Evolutionary conservation across 2,888 invertebrate species (phyloP), one percentile per base, ranked within the genome.

Genomic region (Cremastinae sp.): DNA sequence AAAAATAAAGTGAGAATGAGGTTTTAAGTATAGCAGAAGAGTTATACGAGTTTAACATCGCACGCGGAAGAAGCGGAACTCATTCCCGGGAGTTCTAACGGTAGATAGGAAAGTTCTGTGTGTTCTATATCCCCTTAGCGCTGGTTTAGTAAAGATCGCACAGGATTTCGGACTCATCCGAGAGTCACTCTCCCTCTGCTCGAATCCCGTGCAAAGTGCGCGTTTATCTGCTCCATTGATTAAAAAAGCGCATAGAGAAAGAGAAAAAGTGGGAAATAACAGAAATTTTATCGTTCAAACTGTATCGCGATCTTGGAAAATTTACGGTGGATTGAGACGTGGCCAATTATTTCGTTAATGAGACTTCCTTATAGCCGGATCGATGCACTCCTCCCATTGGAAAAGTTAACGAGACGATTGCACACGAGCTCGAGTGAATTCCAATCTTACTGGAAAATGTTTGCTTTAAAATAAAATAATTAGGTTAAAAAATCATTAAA

Each of bases 101-200:
- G 76, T 73, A 76, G 69, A 76, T 69, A 69, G 58, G 58, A 73
- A 58, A 76, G 69, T 73, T 53, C 59, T 59, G 53, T 28, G 22
- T 20, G 10, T 45, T 39, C 47, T 58, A 59, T 45, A 22, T 53
- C 55, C 43, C 45, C 4, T 37, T 58, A 51, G 49, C 47, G 41
- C 62, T 41, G 56, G 58, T 55, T 76, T 73, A 45, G 39, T 28
- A 28, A 28, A 28, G 45, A 70, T 69, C 59, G 37, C 69, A 39
- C 39, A 69, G 41, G 53, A 69, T 62, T 76, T 59, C 51, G 53
- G 53, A 37, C 45, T 28, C 41, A n/a, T 53, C 5, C 43, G 18
- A 59, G 28, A 28, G 55, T 68, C 61, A 61, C 56, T 66, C 55
- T 70, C 66, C 71, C 71, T 56, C 61, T 55, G 56, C 61, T 45